Base-by-base conservation (phyloP, 2,888 invertebrate species). In the Drosophila rellima region DNA sequence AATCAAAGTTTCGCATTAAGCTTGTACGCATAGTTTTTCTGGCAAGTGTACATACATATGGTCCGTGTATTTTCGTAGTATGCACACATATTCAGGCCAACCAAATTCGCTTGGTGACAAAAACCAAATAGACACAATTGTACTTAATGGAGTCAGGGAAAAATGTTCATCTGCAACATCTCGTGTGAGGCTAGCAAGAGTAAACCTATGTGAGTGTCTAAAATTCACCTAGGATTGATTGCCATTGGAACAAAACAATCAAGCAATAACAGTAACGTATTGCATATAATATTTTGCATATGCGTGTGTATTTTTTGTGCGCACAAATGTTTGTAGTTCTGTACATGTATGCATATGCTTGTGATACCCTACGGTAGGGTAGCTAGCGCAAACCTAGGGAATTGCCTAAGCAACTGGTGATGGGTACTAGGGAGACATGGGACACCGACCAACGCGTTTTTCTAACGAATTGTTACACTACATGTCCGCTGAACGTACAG, bases 161-260 rank as follows among this genome's bases (percentile, higher is more conserved):
- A 59, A 40, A 7, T 37, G 20, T 40, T 11, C 11, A 56, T 37
- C 17, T 37, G 33, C 17, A 17, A 33, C 33, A 13, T 20, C 52
- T 40, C 73, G 56, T 71, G 77, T 77, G 60, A 65, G 47, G 15
- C 18, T 23, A 40, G 23, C 7, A 7, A 42, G 44, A 15, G 18
- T 7, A 18, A 62, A 48, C 56, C 31, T 10, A 17, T n/a, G 33
- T 52, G 47, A 48, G 65, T 65, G 52, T 10, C 31, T 20, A 75
- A 65, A 52, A 40, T 52, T 63, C 39, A 59, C 42, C 35, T 31
- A 31, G 33, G 44, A 56, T 44, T 65, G 45, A 63, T 37, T 52
- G n/a, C 13, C 42, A 33, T 55, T 62, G 42, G 64, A 60, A 44
- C 66, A 74, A 70, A 73, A 76, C 73, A 73, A 76, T 45, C 39